Percentiles rank a stretch among this genome's conserved stretches.
Conservation (phyloP, 2,888 invertebrate genomes). For the Lissocephala sabroskyi region DNA sequence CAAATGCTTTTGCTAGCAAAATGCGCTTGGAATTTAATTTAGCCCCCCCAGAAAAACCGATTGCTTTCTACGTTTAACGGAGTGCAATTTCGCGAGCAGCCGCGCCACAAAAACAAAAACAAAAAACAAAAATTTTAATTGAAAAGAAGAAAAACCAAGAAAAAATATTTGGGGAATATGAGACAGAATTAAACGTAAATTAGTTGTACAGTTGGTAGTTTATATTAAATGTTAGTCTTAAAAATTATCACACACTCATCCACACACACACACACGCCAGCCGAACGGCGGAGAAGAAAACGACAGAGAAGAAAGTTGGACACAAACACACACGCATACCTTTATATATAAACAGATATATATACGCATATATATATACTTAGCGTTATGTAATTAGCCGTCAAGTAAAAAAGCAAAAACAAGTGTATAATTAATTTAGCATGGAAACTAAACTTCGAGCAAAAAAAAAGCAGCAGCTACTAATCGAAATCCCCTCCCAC, state of each 20-base stretch:
- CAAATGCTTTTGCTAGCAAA: too few relatives aligned
- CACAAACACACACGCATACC: slow-evolving; percentile 8
- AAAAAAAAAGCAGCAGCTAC: slow-evolving; percentile 3
- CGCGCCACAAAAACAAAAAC: slow-evolving; percentile 19
- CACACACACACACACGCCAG: slow-evolving; percentile 9
- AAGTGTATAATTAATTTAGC: slow-evolving; percentile 52
- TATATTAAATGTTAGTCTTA: slow-evolving; percentile 53
- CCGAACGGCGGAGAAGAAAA: too few relatives aligned
- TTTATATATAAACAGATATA: slow-evolving; percentile 6
- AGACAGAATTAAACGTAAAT: too few relatives aligned
- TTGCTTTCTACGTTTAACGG: slow-evolving; percentile 4
- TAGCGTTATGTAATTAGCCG: slow-evolving; percentile 55
- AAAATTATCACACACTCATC: slow-evolving; percentile 39
- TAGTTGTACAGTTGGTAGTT: slow-evolving; percentile 58
- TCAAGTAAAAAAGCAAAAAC: slow-evolving; percentile 35
- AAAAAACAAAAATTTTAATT: slow-evolving; percentile 35
- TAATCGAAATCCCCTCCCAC: slow-evolving; percentile 14
- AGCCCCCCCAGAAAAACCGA: too few relatives aligned
- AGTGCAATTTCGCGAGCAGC: slow-evolving; percentile 9
- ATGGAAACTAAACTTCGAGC: slow-evolving; percentile 41
- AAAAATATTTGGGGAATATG: too few relatives aligned
- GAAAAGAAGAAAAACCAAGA: slow-evolving; percentile 11
- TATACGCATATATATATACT: slow-evolving; percentile 14
- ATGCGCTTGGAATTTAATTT: too few relatives aligned
- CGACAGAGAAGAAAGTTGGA: neutral